Conservation (phyloP, 2,797 vertebrate genomes). For the Dicrostonyx torquatus region DNA sequence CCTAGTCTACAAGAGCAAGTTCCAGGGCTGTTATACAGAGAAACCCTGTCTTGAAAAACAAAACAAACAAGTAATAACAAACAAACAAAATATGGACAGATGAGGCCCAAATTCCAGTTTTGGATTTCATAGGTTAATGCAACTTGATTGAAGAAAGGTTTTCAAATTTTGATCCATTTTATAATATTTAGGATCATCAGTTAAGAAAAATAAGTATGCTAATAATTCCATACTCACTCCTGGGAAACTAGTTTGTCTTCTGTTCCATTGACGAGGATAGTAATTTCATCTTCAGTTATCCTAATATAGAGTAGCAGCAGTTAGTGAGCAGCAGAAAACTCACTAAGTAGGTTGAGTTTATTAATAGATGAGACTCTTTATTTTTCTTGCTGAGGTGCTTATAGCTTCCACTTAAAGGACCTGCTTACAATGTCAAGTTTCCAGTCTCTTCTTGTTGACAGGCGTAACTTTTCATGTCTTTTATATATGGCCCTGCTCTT, state of each 20-base stretch:
- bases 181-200: constrained; percentile 8
- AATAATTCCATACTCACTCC: neutral
- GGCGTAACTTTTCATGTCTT: constrained; percentile 12
- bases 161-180: neutral
- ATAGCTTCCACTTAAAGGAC: constrained; percentile 20
- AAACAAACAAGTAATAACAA: too few relatives aligned
- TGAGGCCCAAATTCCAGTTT: neutral
- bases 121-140: constrained; percentile 23
- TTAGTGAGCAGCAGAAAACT: constrained; percentile 22
- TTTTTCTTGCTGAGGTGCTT: constrained; percentile 55
- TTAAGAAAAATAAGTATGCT: neutral
- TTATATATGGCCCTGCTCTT: neutral
- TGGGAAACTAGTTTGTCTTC: constrained; percentile 6
- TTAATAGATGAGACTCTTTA: constrained; percentile 46
- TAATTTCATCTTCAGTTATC: constrained; percentile 32
- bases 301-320: neutral
- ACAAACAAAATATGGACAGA: neutral
- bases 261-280: neutral
- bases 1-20: too few relatives aligned
- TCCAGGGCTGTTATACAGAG: too few relatives aligned
- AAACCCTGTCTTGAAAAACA: too few relatives aligned
- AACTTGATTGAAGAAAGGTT: neutral
- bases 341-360: neutral
- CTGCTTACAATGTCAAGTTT: constrained; percentile 49
- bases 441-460: constrained; percentile 9